phyloP scores from a whole-genome alignment of 2,888 invertebrate genomes.

The Hemithea aestivaria region DNA sequence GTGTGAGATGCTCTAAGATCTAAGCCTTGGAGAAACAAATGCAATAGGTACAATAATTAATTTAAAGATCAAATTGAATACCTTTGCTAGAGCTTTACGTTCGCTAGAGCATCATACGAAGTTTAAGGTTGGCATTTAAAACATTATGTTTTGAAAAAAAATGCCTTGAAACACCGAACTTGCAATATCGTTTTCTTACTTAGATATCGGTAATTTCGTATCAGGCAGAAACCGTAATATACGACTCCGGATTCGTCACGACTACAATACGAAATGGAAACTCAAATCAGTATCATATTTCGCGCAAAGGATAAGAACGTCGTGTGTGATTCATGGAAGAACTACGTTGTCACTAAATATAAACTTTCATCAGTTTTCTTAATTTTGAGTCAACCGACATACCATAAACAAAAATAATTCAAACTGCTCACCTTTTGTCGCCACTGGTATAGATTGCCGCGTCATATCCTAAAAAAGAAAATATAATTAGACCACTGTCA shows the following conservation, averaged over 20 bases:
- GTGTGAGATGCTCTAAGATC: too few relatives aligned
- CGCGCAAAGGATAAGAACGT: background rate
- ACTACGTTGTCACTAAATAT: slow-evolving; percentile 18
- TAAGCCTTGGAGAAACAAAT: too few relatives aligned
- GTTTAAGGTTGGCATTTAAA: too few relatives aligned
- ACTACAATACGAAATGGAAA: slow-evolving; percentile 1
- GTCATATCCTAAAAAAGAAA: slow-evolving; percentile 77
- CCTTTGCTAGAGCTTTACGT: too few relatives aligned
- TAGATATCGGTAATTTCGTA: background rate
- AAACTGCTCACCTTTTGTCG: slow-evolving; percentile 67
- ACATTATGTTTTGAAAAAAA: too few relatives aligned
- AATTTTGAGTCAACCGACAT: slow-evolving; percentile 10
- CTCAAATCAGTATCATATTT: too few relatives aligned
- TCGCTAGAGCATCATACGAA: too few relatives aligned
- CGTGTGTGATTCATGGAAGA: slow-evolving; percentile 47
- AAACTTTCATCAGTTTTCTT: slow-evolving; percentile 1
- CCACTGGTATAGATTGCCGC: slow-evolving; percentile 76
- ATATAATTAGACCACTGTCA: slow-evolving; percentile 32
- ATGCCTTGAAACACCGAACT: too few relatives aligned
- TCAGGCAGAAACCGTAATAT: background rate
- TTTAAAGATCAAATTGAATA: too few relatives aligned
- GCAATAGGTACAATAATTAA: too few relatives aligned
- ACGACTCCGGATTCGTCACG: background rate
- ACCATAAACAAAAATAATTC: slow-evolving; percentile 15
- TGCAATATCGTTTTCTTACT: slow-evolving; percentile 4